Evolutionary conservation across 2,113 vertebrate species (phyloP).

Genomic region (Lontra canadensis): DNA sequence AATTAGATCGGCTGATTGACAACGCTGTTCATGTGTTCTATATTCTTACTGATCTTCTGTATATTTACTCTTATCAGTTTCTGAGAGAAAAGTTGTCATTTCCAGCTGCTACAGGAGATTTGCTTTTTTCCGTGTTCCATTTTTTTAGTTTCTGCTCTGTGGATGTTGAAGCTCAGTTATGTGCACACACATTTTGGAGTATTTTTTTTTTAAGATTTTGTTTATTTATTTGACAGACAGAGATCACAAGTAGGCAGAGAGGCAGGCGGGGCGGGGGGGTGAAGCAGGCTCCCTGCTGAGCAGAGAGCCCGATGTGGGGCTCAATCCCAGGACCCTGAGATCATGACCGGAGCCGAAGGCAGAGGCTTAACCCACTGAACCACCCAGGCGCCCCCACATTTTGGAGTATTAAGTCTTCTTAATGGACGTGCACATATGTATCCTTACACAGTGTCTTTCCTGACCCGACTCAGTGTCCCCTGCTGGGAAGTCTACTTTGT

Average conservation of each 20-base stretch:
- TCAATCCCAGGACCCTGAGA: no score
- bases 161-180: not conserved
- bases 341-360: no score
- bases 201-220: no score
- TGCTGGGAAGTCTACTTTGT: not conserved
- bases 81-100: not conserved
- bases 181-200: not conserved
- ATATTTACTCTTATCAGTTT: not conserved
- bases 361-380: no score
- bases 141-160: not conserved
- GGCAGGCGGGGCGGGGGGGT: no score
- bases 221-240: no score
- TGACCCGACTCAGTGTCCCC: not conserved
- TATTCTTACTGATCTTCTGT: not conserved
- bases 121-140: not conserved
- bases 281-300: no score
- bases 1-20: not conserved
- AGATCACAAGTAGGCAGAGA: no score
- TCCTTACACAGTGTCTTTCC: not conserved
- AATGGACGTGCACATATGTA: fast-evolving
- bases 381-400: no score
- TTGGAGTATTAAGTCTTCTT: not conserved
- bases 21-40: no score
- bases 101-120: not conserved
- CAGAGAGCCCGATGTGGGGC: no score